Evolutionary conservation across 2,888 invertebrate species (phyloP), one percentile per base, ranked within the genome.

Genomic region (Latrodectus elegans): DNA sequence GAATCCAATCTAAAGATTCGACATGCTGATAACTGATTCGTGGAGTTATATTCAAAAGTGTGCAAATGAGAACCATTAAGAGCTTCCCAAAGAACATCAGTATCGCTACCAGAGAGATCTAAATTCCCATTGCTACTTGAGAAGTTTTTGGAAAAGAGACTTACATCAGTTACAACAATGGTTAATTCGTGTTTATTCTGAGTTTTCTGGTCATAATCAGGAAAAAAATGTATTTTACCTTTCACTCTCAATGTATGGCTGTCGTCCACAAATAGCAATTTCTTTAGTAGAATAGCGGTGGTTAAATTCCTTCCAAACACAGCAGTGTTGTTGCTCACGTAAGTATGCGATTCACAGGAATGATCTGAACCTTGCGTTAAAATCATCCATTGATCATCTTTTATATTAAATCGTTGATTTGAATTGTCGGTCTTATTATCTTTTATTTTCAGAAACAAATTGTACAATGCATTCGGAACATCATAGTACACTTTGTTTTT

Each of bases 401-500:
- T 68, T 11, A 70, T 10, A 17, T 15, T 38, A 1, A 64, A 38
- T 14, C 26, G 0, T 10, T 3, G 26, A 2, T 71, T 11, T 0
- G n/a, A 9, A 15, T 14, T 15, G 9, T 52, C 9, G 8, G 55
- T 53, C 12, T 64, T 8, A 15, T 55, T 38, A 22, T 88, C 67
- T 14, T 79, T 80, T 14, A 22, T 22, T 6, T 75, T 51, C 14
- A 12, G 14, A 15, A 89, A 81, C 8, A 1, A 8, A 4, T 22
- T 12, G 11, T 22, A 12, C 4, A 88, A n/a, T 12, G 90, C 89
- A 11, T 88, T 76, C 9, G 97, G 96, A 4, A 97, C 94, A 92
- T 97, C 97, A 89, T 97, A 92, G 92, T 95, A 97, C 3, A 96
- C 94, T 0, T 94, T 93, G 65, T 94, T 93, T 11, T 68, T 60